phyloP scores from a whole-genome alignment of 1,140 invertebrate species.

The Eriocheir sinensis region DNA sequence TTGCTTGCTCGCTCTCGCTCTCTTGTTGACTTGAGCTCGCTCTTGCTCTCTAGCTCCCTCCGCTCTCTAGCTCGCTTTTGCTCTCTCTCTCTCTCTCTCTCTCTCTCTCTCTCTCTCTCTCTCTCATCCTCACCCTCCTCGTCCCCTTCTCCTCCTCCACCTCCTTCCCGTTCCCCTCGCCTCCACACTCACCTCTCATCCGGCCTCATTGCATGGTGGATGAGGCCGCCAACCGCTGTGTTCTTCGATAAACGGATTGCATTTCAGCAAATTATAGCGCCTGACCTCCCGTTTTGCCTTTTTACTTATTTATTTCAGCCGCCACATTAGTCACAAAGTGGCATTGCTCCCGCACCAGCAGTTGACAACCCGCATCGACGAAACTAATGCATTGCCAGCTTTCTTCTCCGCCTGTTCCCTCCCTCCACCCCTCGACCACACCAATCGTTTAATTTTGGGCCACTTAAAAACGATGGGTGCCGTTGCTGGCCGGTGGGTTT shows the following conservation, averaged over 20 bases:
- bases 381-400: neutral
- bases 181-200: too few relatives aligned
- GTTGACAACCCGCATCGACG: neutral
- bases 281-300: neutral
- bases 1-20: too few relatives aligned
- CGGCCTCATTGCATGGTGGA: neutral
- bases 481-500: neutral
- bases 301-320: neutral
- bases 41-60: neutral
- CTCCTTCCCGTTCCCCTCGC: too few relatives aligned
- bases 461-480: neutral
- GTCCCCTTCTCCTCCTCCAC: too few relatives aligned
- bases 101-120: neutral
- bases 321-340: neutral
- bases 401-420: too few relatives aligned
- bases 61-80: neutral
- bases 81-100: neutral
- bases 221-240: neutral
- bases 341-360: neutral
- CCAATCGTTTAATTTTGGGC: neutral
- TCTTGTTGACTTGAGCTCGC: too few relatives aligned
- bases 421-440: too few relatives aligned
- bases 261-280: neutral
- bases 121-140: neutral
- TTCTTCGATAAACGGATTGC: neutral